Evolutionary conservation across 2,113 vertebrate species (phyloP).

Genomic region (Hyla sarda): DNA sequence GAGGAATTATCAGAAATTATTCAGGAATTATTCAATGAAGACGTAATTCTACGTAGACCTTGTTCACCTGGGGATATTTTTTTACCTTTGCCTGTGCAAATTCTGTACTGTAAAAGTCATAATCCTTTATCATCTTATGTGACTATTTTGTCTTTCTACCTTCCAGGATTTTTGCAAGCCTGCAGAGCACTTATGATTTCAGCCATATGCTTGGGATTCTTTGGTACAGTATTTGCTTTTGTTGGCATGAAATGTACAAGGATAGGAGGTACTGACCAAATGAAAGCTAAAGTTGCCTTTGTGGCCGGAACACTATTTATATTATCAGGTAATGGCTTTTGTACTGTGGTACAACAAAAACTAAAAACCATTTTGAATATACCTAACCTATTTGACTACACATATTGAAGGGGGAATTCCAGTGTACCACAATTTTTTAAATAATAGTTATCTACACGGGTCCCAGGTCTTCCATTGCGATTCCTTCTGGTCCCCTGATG

Average conservation of each 20-base stretch:
- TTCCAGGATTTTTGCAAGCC: constrained; percentile 86
- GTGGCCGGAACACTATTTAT: constrained; percentile 87
- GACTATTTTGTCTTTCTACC: not conserved
- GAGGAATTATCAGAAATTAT: not conserved
- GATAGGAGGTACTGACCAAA: constrained; percentile 88
- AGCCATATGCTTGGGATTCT: constrained; percentile 89
- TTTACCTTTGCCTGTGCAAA: not conserved
- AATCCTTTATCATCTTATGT: not conserved
- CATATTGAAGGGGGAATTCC: no score
- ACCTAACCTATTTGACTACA: no score
- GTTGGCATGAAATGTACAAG: constrained; percentile 98
- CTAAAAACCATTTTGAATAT: no score
- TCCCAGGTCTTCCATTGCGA: no score
- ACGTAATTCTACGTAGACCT: not conserved
- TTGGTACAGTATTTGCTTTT: constrained; percentile 85
- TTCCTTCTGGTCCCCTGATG: no score
- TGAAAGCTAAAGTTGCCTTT: constrained; percentile 89
- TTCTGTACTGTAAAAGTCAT: not conserved
- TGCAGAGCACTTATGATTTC: constrained; percentile 89
- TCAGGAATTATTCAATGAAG: no score
- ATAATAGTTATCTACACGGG: no score
- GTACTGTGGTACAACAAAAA: not conserved
- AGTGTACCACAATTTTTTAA: no score
- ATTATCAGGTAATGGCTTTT: constrained; percentile 81
- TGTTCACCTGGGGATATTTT: not conserved